A percentile compares a stretch with the other conserved stretches of the same genome.
These are phyloP conservation scores for Thymallus thymallus DNA, from an alignment of 2,113 vertebrate genomes.

Conservation along the genomic window DNA sequence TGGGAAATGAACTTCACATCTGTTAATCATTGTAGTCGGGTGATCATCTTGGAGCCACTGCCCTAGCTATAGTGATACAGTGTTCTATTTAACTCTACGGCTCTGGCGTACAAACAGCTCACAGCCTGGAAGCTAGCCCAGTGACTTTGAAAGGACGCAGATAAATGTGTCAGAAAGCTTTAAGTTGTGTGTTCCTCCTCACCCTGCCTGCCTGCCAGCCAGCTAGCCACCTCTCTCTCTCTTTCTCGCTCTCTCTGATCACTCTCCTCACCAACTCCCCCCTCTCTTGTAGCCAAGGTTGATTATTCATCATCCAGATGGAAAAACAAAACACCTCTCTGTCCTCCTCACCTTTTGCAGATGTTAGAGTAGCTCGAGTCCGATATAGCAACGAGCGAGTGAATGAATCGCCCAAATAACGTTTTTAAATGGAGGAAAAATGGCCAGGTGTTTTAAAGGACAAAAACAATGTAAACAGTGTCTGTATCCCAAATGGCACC, in stretches of 20 bases:
- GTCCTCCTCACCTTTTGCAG: background rate
- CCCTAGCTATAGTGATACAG: too few relatives aligned
- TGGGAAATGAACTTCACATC: too few relatives aligned
- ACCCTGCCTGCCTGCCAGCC: background rate
- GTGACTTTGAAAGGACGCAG: conserved; percentile 13
- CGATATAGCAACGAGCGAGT: background rate
- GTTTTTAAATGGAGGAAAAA: background rate
- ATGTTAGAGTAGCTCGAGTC: background rate
- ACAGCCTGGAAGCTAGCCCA: background rate
- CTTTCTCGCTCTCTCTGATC: conserved; percentile 9
- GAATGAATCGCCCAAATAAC: background rate
- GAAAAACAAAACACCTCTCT: background rate
- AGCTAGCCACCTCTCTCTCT: background rate
- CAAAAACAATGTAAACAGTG: background rate
- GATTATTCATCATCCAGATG: background rate
- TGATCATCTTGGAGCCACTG: too few relatives aligned
- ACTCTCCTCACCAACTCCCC: background rate
- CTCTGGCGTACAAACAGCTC: background rate
- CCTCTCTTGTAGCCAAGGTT: background rate
- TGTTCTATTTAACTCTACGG: too few relatives aligned
- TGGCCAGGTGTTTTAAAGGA: background rate
- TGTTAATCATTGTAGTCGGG: too few relatives aligned
- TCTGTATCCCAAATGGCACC: too few relatives aligned
- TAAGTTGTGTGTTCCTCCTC: background rate
- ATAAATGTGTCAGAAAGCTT: conserved; percentile 4